Evolutionary conservation across 2,888 invertebrate genomes (phyloP), one percentile per base, ranked within the genome.

Genomic region (Hemithea aestivaria): DNA sequence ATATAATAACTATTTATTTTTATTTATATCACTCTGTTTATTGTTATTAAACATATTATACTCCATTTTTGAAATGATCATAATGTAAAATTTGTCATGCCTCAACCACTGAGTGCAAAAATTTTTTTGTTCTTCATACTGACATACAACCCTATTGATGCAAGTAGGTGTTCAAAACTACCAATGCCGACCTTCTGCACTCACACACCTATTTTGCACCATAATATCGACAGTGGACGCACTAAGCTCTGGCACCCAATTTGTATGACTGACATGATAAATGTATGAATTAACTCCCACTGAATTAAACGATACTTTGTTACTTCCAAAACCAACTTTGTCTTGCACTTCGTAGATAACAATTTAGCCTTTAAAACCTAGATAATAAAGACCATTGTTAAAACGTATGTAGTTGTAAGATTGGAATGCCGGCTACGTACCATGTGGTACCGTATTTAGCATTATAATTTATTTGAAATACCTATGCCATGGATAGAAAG

Each of bases 261-360:
- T 61, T 59, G 58, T 58, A 45, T 34, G 35, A 43, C 25, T 32
- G 61, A 63, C 65, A 54, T 58, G 51, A 51, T 35, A 40, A 42
- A 51, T 62, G 57, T 46, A 47, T 51, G 45, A 50, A 48, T 51
- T 49, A 48, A 53, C 51, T 53, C 53, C 45, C 43, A 50, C 58
- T 47, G 58, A 62, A 66, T 63, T 59, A 59, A 64, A 58, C 47
- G 55, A 53, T 53, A 60, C 63, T 66, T 58, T 64, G 57, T 62
- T 50, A 50, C 51, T 40, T 37, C 47, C 38, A 26, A 26, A 27
- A 23, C 46, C 37, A 48, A 38, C 22, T 8, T 29, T 29, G 5
- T 10, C 7, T 20, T 7, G 6, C 16, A 32, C 40, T 10, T 33
- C 6, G 0, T 1, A 1, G 34, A 42, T 21, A 6, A 6, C 10